Percentiles rank a stretch among this genome's conserved stretches.
Conservation (phyloP, 2,797 vertebrate genomes). For the Lepidocolaptes lacrymiger region DNA sequence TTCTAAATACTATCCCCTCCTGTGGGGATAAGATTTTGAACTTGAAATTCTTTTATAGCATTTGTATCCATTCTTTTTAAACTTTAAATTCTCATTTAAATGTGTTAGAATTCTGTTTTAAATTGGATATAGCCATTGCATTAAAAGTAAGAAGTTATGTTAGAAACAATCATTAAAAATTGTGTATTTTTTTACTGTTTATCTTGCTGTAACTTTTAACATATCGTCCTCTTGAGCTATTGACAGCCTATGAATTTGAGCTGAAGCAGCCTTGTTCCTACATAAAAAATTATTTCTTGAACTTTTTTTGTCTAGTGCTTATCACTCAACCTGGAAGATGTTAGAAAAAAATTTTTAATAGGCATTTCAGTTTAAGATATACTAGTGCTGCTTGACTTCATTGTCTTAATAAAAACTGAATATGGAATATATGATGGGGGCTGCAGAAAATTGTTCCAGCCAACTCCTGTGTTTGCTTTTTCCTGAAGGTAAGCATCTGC, state of each 20-base stretch:
- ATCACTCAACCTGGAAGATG: not conserved
- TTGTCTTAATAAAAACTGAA: not conserved
- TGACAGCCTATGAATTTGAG: not conserved
- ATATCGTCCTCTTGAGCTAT: not conserved
- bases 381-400: not conserved
- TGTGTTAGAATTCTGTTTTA: not conserved
- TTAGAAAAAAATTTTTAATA: not conserved
- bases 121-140: not conserved
- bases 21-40: not conserved
- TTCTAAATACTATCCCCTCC: not conserved
- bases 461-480: not conserved
- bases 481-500: slow-evolving; percentile 94
- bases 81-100: not conserved
- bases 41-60: not conserved
- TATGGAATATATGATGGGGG: not conserved
- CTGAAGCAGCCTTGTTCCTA: not conserved
- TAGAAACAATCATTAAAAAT: not conserved
- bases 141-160: not conserved
- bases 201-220: not conserved
- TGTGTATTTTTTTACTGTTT: not conserved
- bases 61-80: not conserved
- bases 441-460: not conserved
- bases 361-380: not conserved
- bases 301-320: not conserved
- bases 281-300: not conserved